A percentile compares a stretch with the other conserved stretches of the same genome.
These are phyloP conservation scores for Zeus faber DNA, from an alignment of 2,113 vertebrate genomes.

Conservation along the genomic window DNA sequence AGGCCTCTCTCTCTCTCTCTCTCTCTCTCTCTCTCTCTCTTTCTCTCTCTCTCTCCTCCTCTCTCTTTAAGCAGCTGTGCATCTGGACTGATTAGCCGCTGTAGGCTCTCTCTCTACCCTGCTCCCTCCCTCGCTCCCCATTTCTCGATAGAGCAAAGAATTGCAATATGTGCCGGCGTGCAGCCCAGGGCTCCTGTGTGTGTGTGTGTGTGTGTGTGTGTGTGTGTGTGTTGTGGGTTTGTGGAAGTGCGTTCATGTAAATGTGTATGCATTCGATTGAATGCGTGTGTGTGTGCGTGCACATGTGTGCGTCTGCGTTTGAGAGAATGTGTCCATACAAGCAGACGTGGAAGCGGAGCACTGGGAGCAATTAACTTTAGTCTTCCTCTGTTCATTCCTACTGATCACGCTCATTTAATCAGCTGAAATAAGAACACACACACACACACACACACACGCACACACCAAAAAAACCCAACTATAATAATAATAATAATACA, in stretches of 20 bases:
- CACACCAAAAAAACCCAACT: conserved; percentile 24
- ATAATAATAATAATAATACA: conserved; percentile 61
- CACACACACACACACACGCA: too few relatives aligned
- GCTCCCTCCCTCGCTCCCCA: neutral
- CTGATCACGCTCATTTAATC: conserved; percentile 53
- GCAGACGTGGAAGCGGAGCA: conserved; percentile 52
- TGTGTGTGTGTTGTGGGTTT: conserved; percentile 3
- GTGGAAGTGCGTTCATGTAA: neutral
- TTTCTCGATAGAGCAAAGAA: neutral
- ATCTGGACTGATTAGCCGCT: neutral
- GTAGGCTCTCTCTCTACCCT: neutral
- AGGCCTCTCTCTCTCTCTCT: conserved; percentile 55
- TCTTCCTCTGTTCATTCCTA: conserved; percentile 43
- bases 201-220: neutral
- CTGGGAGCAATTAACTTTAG: conserved; percentile 72
- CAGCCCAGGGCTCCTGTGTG: neutral
- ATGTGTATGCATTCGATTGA: conserved; percentile 3
- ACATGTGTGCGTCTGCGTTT: neutral
- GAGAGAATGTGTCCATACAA: conserved; percentile 13
- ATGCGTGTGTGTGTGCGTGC: conserved; percentile 2
- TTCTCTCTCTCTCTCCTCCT: conserved; percentile 38
- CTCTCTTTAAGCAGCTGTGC: conserved; percentile 27
- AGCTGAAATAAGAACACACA: conserved; percentile 45
- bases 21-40: conserved; percentile 60
- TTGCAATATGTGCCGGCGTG: too few relatives aligned